These are phyloP conservation scores for Gonatopus flavifemur DNA, from an alignment of 1,140 invertebrate species.

Conservation along the genomic window DNA sequence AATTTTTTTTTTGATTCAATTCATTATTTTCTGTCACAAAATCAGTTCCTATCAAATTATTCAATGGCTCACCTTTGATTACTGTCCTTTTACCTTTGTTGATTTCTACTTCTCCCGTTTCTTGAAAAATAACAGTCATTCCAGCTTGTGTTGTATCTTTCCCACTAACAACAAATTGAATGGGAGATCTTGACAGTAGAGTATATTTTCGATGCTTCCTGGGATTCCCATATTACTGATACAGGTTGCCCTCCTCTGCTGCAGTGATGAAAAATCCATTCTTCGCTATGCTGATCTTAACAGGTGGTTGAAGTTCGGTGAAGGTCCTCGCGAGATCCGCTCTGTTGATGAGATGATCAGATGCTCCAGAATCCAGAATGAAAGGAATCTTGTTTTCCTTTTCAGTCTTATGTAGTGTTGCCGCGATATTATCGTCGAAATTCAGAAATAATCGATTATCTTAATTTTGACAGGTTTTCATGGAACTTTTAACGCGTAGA, in stretches of 20 bases:
- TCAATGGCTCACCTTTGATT: not conserved
- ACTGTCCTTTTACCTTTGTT: conserved; percentile 16
- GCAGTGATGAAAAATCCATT: conserved; percentile 28
- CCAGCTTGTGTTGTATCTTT: conserved; percentile 36
- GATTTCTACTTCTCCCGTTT: conserved; percentile 32
- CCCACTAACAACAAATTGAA: conserved; percentile 36
- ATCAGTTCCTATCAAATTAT: not conserved
- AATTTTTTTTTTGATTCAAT: not conserved
- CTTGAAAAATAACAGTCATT: conserved; percentile 29
- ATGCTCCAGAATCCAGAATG: conserved; percentile 16
- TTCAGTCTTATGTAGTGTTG: too few species aligned
- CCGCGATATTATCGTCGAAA: too few species aligned
- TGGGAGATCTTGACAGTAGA: conserved; percentile 29
- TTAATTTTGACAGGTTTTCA: too few species aligned
- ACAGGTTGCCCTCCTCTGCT: conserved; percentile 29
- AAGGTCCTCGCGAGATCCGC: conserved; percentile 27
- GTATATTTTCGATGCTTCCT: conserved; percentile 27
- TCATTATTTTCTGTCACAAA: not conserved
- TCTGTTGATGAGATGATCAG: conserved; percentile 34
- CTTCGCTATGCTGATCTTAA: conserved; percentile 33
- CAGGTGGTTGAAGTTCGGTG: not conserved
- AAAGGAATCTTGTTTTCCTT: too few species aligned
- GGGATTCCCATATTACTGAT: conserved; percentile 21
- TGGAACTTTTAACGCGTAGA: too few species aligned
- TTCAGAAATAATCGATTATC: too few species aligned